Conservation (phyloP, 2,113 vertebrate genomes). For the Pituophis catenifer region DNA sequence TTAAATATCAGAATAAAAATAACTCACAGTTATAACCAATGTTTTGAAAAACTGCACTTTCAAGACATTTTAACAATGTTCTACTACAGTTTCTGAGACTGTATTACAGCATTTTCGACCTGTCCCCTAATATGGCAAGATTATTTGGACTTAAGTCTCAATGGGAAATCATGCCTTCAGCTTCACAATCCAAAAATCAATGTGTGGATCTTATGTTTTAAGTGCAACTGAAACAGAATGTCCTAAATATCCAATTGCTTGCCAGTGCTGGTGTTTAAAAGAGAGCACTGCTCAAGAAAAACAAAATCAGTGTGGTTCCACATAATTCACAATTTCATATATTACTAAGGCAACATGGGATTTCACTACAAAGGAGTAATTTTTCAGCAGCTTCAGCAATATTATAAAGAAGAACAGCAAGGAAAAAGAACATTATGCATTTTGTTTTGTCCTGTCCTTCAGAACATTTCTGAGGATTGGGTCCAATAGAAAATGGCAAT, state of each 20-base stretch:
- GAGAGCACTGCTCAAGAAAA: background rate
- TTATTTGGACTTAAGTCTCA: background rate
- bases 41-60: background rate
- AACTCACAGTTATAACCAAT: background rate
- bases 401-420: background rate
- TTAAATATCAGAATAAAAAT: background rate
- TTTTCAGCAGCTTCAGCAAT: background rate
- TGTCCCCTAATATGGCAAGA: background rate
- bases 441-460: background rate
- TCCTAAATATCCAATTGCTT: background rate
- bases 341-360: background rate
- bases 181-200: background rate
- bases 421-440: background rate
- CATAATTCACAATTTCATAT: background rate
- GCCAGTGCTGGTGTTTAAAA: background rate
- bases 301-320: background rate
- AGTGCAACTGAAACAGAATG: background rate
- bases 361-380: background rate
- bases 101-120: background rate
- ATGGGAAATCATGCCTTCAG: background rate
- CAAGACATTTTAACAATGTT: background rate
- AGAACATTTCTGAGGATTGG: background rate
- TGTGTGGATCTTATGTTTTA: background rate
- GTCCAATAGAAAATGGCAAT: background rate
- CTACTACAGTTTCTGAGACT: background rate